Base-by-base conservation (phyloP, 2,113 vertebrate species). In the Cichladusa arquata region DNA sequence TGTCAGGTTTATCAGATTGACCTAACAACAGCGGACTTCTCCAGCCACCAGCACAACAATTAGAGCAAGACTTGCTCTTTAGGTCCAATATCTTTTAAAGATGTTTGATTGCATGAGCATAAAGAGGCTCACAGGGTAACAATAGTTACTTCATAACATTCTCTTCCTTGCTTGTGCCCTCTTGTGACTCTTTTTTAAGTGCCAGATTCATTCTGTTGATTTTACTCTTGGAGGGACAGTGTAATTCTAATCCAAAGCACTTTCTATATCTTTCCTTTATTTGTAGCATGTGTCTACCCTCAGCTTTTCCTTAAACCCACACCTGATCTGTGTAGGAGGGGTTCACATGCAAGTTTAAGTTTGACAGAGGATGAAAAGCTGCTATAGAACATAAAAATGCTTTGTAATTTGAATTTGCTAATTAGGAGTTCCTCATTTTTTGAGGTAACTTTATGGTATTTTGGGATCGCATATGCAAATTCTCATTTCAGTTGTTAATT, bases 261-360 rank as follows among this genome's bases (percentile, higher is more conserved):
- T 78, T 67, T 51, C 29, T 81, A 4, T 53, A 9, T 48, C 12
- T 84, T 45, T 66, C 25, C 20, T 31, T 61, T 57, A 31, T 38
- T 88, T 13, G 2, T 29, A 20, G 25, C 0, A 0, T 34, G 3
- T n/a, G 15, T 47, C 13, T 33, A 18, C 5, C 5, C 22, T 65
- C 2, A 10, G 25, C 58, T 84, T 81, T 93, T 34, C 9, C 15
- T 82, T 61, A 85, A 67, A 54, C 47, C 26, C 11, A 38, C 5
- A 25, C 15, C 38, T 54, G 44, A 8, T 40, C 22, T 28, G 6
- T 33, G 18, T 2, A 19, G 34, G 42, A 92, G 22, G 20, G 48
- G 31, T 19, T 77, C 19, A 40, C 6, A 4, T 54, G 33, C 45
- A 57, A 31, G 17, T 24, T 61, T 6, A 2, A 38, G 5, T 72